Conservation (phyloP, 2,888 invertebrate species). For the Pherbina coryleti region DNA sequence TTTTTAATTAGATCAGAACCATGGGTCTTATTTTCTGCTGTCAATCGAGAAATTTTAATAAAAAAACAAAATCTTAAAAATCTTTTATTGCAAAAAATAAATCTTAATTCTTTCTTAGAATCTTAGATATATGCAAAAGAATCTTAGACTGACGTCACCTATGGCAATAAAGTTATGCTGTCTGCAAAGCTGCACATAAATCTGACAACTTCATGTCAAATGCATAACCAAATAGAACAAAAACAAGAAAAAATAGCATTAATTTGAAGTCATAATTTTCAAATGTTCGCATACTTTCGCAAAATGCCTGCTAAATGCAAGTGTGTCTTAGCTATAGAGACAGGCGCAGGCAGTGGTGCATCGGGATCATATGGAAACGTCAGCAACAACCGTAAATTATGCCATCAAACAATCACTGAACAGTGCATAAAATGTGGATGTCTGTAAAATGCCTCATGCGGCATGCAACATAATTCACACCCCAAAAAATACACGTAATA, state of each 20-base stretch:
- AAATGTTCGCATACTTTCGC: background rate
- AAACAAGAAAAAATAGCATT: background rate
- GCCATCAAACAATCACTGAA: constrained; percentile 48
- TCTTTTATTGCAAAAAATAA: too few relatives aligned
- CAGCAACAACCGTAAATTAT: constrained; percentile 47
- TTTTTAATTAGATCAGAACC: too few relatives aligned
- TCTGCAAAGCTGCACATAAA: background rate
- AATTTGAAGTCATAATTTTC: constrained; percentile 3
- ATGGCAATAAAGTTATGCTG: too few relatives aligned
- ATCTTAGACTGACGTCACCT: too few relatives aligned
- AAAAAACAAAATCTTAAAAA: too few relatives aligned
- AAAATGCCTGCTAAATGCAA: background rate
- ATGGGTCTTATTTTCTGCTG: too few relatives aligned
- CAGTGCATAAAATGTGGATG: constrained; percentile 7
- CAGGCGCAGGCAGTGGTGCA: too few relatives aligned
- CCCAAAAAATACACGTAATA: background rate
- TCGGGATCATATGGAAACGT: constrained; percentile 5
- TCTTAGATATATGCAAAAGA: too few relatives aligned
- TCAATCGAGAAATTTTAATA: too few relatives aligned
- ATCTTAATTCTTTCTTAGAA: too few relatives aligned
- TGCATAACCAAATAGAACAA: background rate
- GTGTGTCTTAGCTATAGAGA: too few relatives aligned
- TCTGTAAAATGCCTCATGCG: background rate
- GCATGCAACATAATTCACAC: constrained; percentile 7
- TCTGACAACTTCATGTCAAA: background rate